Base-by-base conservation (phyloP, 2,888 invertebrate species). In the Plagodis pulveraria region DNA sequence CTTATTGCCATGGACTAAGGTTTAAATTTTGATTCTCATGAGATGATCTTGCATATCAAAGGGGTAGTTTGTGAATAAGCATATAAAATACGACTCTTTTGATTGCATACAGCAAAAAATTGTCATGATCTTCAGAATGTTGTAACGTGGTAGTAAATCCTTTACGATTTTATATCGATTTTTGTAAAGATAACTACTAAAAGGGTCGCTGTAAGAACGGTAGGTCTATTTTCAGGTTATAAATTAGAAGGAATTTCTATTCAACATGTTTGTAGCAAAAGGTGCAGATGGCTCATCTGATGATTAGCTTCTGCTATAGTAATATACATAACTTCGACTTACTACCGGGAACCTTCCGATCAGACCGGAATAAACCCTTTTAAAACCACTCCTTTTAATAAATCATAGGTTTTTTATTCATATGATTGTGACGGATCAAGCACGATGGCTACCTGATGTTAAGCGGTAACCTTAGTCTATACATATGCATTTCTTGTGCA, bases 171-270 rank as follows among this genome's bases (percentile, higher is more conserved):
- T 52, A 71, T 83, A 58, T 56, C 33, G 78, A 85, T 87, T 84
- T 82, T 69, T 70, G 81, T 80, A 74, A 77, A 71, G 74, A 76
- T 76, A 71, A 76, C 76, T 71, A 74, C 70, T 74, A 71, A 76
- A 81, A 70, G 80, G 84, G 79, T 80, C 71, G 70, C 64, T 71
- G 78, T 88, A 86, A 88, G 89, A 88, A 86, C 89, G 80, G 89
- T 83, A 89, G 87, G 85, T 78, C 71, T 63, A 80, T 84, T 82
- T 79, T 76, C 52, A 66, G 66, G 65, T 71, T 50, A 11, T 49
- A 58, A 64, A 60, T 48, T 42, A 41, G 11, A 10, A 40, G 6
- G 2, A 6, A 40, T 41, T 41, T 7, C 0, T n/a, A n/a, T 35
- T 43, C 5, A 8, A 41, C 2, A 8, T 44, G 8, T 44, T 44